Conservation (phyloP, 1,140 invertebrate genomes). For the Heliconius eleuchia region DNA sequence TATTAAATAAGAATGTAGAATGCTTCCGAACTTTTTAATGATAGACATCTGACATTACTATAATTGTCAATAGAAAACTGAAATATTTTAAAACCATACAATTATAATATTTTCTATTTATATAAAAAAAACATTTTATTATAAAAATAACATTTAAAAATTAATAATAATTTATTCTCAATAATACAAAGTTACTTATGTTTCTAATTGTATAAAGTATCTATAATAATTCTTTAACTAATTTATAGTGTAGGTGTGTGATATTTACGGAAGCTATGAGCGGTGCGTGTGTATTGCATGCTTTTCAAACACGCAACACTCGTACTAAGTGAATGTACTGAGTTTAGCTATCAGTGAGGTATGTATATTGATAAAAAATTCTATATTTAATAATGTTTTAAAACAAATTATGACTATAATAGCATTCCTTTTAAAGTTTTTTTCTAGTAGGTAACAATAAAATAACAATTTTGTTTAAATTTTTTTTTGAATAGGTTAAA, state of each 20-base stretch:
- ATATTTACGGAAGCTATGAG: conserved; percentile 3
- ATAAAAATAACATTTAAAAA: too few species aligned
- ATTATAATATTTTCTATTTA: neutral
- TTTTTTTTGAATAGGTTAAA: too few species aligned
- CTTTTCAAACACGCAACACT: neutral
- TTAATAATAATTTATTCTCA: too few species aligned
- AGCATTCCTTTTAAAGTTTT: neutral
- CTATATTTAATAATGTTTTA: neutral
- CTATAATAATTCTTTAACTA: neutral
- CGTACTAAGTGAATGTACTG: neutral
- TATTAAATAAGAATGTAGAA: neutral
- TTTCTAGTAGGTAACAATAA: neutral
- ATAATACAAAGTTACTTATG: neutral
- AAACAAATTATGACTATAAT: neutral
- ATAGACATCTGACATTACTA: neutral
- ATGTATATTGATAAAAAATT: neutral
- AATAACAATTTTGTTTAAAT: too few species aligned
- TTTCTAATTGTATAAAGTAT: neutral
- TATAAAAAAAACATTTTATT: neutral
- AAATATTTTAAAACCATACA: neutral
- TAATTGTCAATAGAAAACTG: neutral
- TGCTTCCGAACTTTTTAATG: neutral
- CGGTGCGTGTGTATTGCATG: neutral
- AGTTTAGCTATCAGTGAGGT: neutral
- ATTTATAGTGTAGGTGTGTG: conserved; percentile 8